Conservation (phyloP, 2,888 invertebrate species). For the Aelia acuminata region DNA sequence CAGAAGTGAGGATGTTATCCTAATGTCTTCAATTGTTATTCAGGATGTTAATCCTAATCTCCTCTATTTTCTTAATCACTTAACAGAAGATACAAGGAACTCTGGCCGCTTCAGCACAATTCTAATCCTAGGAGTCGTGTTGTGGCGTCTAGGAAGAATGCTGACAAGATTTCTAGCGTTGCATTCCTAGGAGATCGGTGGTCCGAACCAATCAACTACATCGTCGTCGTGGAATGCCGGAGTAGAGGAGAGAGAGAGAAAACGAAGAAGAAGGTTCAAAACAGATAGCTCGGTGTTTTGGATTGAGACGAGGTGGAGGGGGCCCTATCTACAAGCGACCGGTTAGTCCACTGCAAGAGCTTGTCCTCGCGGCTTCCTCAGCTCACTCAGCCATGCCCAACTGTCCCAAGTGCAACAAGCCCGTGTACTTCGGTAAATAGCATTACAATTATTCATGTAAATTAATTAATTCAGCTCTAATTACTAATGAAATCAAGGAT, state of each 20-base stretch:
- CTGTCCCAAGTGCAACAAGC: constrained; percentile 76
- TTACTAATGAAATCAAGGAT: too few relatives aligned
- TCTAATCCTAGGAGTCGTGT: background rate
- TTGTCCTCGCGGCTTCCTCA: background rate
- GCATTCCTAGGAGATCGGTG: background rate
- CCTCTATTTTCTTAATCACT: background rate
- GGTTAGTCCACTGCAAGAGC: constrained; percentile 39
- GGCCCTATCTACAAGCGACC: background rate
- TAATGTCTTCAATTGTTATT: too few relatives aligned
- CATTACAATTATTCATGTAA: background rate
- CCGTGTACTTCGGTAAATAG: constrained; percentile 75
- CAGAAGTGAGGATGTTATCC: too few relatives aligned
- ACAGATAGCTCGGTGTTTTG: constrained; percentile 9
- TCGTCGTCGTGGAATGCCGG: background rate
- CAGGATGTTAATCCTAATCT: too few relatives aligned
- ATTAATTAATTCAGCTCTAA: too few relatives aligned
- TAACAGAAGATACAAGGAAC: background rate
- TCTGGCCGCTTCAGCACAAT: background rate
- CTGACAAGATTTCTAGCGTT: background rate
- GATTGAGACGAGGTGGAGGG: background rate
- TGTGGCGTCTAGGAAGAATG: background rate
- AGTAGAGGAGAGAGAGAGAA: background rate
- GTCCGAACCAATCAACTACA: background rate
- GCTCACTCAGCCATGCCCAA: constrained; percentile 72
- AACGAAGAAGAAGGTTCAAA: background rate